These are phyloP conservation scores for Delia radicum DNA, from an alignment of 1,140 invertebrate genomes.

Conservation along the genomic window DNA sequence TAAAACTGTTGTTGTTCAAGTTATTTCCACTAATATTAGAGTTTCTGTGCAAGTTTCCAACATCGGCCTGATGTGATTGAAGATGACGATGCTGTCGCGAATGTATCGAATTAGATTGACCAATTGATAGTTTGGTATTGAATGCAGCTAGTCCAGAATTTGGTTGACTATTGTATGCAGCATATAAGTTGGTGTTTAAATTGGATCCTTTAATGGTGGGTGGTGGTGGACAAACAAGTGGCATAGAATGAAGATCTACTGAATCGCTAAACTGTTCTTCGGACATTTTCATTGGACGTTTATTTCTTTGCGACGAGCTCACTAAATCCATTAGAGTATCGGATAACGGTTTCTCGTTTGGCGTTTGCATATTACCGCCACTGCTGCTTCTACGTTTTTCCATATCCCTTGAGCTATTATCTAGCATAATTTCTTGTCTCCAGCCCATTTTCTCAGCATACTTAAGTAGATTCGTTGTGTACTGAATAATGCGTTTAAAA, in stretches of 20 bases:
- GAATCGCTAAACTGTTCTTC: neutral
- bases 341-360: constrained; percentile 2
- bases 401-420: neutral
- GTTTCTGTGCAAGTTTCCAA: neutral
- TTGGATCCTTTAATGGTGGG: neutral
- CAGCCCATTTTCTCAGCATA: constrained; percentile 24
- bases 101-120: neutral
- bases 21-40: neutral
- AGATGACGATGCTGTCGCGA: neutral
- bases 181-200: neutral
- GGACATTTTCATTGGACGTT: neutral
- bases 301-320: neutral
- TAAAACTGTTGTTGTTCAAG: neutral
- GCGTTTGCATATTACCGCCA: neutral
- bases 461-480: constrained; percentile 17
- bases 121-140: neutral
- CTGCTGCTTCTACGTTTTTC: neutral
- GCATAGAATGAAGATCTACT: neutral
- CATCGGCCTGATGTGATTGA: neutral
- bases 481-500: constrained; percentile 22
- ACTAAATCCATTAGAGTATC: constrained; percentile 15
- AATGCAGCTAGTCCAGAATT: neutral
- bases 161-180: neutral
- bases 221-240: neutral
- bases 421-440: neutral